These are phyloP conservation scores for Xestoiulus laeticollis DNA, from an alignment of 2,888 invertebrate genomes.

Conservation along the genomic window DNA sequence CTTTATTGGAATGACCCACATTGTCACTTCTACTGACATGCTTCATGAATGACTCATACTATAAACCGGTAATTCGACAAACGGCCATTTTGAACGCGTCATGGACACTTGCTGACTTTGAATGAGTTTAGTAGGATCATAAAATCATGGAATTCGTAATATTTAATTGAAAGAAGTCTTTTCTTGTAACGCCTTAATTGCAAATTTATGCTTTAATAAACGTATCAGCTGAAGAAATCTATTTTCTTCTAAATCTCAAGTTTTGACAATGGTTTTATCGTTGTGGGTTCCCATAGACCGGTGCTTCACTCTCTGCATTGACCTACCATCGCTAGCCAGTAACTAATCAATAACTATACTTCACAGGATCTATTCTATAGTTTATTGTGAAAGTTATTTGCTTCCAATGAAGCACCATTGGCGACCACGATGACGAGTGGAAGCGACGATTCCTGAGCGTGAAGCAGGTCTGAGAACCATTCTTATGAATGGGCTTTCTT, in stretches of 20 bases:
- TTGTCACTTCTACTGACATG: no score
- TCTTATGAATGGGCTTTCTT: not conserved
- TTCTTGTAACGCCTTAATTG: no score
- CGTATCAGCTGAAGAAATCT: not conserved
- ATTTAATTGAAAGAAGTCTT: no score
- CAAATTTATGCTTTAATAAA: no score
- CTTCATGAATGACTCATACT: no score
- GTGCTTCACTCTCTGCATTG: not conserved
- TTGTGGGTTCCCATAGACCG: not conserved
- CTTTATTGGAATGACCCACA: no score
- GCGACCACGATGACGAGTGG: constrained; percentile 14
- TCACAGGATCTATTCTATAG: constrained; percentile 43
- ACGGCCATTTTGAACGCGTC: no score
- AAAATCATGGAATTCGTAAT: no score
- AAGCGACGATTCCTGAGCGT: constrained; percentile 16
- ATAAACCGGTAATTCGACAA: no score
- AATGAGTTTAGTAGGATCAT: no score
- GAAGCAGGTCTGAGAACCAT: not conserved
- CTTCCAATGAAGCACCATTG: not conserved
- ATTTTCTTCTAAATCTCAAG: not conserved
- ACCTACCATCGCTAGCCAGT: not conserved
- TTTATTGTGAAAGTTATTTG: constrained; percentile 5
- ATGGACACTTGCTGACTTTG: no score
- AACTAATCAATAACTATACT: not conserved
- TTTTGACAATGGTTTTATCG: not conserved